Percentiles rank a stretch among this genome's conserved stretches.
Evolutionary conservation across 1,140 invertebrate species (phyloP).

Genomic region (Bombus ignitus): DNA sequence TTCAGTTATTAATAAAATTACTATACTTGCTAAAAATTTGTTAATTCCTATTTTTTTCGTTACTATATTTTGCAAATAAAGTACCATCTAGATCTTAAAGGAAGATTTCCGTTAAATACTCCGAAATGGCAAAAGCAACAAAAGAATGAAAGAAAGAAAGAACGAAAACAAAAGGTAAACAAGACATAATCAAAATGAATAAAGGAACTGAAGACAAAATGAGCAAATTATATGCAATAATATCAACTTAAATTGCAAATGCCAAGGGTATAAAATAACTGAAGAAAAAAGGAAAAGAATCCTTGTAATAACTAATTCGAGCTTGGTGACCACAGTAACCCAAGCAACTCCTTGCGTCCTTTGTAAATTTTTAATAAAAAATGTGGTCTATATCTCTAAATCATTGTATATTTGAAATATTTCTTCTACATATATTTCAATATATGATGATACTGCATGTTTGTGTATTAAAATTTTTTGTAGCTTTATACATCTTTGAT

Average conservation of each 20-base stretch:
- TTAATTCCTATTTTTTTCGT: not conserved
- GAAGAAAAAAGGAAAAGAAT: constrained; percentile 64
- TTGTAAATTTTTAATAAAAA: constrained; percentile 53
- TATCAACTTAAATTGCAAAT: constrained; percentile 64
- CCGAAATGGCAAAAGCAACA: constrained; percentile 59
- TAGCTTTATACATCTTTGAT: constrained; percentile 67
- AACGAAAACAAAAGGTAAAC: constrained; percentile 44
- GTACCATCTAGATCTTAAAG: not conserved
- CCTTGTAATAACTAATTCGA: constrained; percentile 78
- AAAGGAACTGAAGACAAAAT: constrained; percentile 64
- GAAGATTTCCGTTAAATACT: constrained; percentile 68
- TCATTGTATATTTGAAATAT: constrained; percentile 42
- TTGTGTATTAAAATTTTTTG: constrained; percentile 47
- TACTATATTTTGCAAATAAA: not conserved
- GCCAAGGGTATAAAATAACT: constrained; percentile 60
- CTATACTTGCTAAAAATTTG: not conserved
- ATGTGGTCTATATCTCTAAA: constrained; percentile 59
- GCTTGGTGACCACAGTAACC: constrained; percentile 83
- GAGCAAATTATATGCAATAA: constrained; percentile 60
- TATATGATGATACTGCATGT: constrained; percentile 41
- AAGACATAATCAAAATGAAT: constrained; percentile 54
- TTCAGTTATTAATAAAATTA: not conserved
- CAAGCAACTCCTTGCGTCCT: constrained; percentile 79
- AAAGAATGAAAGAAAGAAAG: constrained; percentile 56
- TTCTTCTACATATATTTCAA: constrained; percentile 36